Evolutionary conservation across 2,888 invertebrate species (phyloP), one percentile per base, ranked within the genome.

Genomic region (Torymus texanus): DNA sequence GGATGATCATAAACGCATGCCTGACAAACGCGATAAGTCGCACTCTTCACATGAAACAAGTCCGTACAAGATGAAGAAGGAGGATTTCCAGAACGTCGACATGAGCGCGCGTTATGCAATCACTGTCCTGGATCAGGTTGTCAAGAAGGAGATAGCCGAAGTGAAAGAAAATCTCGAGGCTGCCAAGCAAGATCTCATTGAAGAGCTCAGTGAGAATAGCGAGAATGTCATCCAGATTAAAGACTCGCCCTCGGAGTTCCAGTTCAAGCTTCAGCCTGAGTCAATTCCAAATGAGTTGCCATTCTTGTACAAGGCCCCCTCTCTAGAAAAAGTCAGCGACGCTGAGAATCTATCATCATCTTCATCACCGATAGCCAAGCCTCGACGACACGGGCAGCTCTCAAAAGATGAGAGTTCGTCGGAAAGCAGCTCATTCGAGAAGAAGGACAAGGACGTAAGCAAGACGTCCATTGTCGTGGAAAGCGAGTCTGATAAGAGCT

Each of bases 191-290:
- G 94, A 94, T 90, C 92, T 94, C 8, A 94, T 94, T 75, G 94
- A 93, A 85, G 93, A 94, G 83, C 92, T 94, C 11, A 94, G 92
- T 82, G 93, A 93, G 70, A 93, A 93, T 86, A 93, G 93, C 83
- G 90, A 91, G 72, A 90, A 89, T 55, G 86, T 90, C 53, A 87
- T 91, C 50, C 90, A 90, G 77, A 91, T 91, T 11, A 94, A 95
- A 85, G 94, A 94, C 83, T 94, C 94, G 0, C 94, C 94, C 3
- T 94, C 94, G 1, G 95, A 95, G 87, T 95, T 95, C 85, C 94
- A 94, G 86, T 94, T 95, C 75, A 94, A 93, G 88, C 89, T 93
- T 2, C 88, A 90, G 83, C 92, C 92, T 18, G 93, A 93, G 89
- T 92, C 92, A 18, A 93, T 93, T 63, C 92, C 92, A 59, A 93